These are phyloP conservation scores for Cebus imitator DNA, from an alignment of 2,113 vertebrate genomes.

Conservation along the genomic window DNA sequence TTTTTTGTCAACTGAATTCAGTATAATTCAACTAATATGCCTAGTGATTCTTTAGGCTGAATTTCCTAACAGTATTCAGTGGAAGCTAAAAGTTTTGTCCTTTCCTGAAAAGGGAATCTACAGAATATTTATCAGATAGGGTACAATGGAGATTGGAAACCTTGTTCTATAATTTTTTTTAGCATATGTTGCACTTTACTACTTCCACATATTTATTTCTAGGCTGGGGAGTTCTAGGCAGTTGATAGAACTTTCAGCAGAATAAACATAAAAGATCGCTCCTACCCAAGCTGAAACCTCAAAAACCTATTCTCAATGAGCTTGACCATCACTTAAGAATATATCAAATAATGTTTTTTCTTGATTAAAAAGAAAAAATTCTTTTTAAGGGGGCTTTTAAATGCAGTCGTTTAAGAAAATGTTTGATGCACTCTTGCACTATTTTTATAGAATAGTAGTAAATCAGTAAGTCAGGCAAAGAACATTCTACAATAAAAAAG, in stretches of 20 bases:
- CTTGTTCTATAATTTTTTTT: neutral
- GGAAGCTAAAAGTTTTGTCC: neutral
- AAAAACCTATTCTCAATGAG: conserved; percentile 6
- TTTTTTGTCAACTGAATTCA: neutral
- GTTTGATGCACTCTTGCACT: neutral
- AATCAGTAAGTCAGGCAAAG: neutral
- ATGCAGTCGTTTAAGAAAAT: neutral
- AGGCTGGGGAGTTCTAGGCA: neutral
- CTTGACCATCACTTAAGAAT: conserved; percentile 16
- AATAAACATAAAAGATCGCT: neutral
- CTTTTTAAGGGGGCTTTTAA: conserved; percentile 9
- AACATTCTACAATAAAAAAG: neutral
- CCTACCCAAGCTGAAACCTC: neutral
- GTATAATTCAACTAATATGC: neutral
- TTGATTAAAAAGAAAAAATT: neutral
- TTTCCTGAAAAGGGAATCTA: neutral
- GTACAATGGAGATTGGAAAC: neutral
- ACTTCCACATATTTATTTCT: neutral
- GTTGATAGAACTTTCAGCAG: neutral
- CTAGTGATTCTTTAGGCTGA: conserved; percentile 11
- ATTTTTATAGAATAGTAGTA: neutral
- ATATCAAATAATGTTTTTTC: neutral
- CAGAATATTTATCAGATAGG: neutral
- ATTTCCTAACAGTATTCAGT: neutral
- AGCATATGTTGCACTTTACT: neutral